Percentiles rank a stretch among this genome's conserved stretches.
These are phyloP conservation scores for Dicyrtoma fusca DNA, from an alignment of 2,888 invertebrate genomes.

Conservation along the genomic window DNA sequence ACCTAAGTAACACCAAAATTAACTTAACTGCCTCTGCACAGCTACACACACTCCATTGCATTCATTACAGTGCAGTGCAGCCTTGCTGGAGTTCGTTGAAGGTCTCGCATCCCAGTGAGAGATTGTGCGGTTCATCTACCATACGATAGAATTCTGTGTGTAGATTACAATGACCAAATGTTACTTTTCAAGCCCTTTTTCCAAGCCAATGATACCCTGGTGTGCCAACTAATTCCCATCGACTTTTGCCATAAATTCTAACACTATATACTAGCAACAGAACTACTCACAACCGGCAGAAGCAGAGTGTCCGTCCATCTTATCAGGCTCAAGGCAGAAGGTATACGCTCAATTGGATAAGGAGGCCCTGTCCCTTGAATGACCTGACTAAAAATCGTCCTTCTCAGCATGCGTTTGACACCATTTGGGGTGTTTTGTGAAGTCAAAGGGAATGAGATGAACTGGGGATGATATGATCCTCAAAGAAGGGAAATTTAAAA, in stretches of 20 bases:
- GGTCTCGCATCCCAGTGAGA: too few relatives aligned
- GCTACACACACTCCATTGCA: too few relatives aligned
- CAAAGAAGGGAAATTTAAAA: too few relatives aligned
- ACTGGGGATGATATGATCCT: neutral
- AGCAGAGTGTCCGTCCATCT: too few relatives aligned
- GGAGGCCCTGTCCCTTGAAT: slow-evolving; percentile 21
- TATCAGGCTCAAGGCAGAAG: too few relatives aligned
- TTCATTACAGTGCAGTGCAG: too few relatives aligned
- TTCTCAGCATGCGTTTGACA: slow-evolving; percentile 49
- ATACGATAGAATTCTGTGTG: too few relatives aligned
- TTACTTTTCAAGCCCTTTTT: slow-evolving; percentile 22
- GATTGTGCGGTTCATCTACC: too few relatives aligned
- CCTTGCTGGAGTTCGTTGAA: too few relatives aligned
- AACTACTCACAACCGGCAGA: too few relatives aligned
- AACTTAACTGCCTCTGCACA: too few relatives aligned
- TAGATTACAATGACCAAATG: slow-evolving; percentile 12
- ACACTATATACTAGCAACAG: neutral
- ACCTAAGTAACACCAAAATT: too few relatives aligned
- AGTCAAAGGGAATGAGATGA: slow-evolving; percentile 21
- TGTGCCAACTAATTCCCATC: slow-evolving; percentile 46
- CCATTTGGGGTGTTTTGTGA: slow-evolving; percentile 38
- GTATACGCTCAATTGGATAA: neutral
- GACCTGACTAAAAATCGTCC: slow-evolving; percentile 40
- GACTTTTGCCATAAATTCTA: slow-evolving; percentile 46
- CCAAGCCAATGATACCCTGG: slow-evolving; percentile 38